Conservation (phyloP, 2,113 vertebrate species). For the Tangachromis dhanisi region DNA sequence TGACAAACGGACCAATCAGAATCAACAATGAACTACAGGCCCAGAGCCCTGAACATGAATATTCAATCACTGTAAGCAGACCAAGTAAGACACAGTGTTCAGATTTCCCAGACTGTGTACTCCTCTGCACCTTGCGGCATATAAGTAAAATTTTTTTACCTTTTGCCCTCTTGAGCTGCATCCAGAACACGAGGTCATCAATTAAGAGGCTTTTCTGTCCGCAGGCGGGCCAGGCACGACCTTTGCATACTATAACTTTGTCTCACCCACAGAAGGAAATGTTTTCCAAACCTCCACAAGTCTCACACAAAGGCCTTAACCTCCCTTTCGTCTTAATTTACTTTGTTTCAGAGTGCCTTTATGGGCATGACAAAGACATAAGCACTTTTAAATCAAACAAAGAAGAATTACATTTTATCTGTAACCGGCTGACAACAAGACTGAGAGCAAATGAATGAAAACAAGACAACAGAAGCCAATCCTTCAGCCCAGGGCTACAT, state of each 20-base stretch:
- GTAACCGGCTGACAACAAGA: background rate
- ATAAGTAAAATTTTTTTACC: background rate
- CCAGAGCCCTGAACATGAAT: conserved; percentile 23
- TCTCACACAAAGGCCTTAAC: background rate
- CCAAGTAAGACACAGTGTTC: background rate
- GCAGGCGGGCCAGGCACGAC: background rate
- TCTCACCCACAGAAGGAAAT: background rate
- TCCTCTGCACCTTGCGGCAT: background rate
- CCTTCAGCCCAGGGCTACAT: background rate
- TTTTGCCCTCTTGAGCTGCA: background rate
- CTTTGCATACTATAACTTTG: background rate
- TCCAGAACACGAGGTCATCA: background rate
- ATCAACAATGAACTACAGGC: background rate
- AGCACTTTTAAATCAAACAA: conserved; percentile 15
- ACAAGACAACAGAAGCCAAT: conserved; percentile 16
- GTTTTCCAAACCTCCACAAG: background rate
- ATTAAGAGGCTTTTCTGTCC: background rate
- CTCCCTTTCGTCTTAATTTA: background rate
- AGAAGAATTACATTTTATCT: conserved; percentile 6
- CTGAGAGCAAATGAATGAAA: conserved; percentile 16
- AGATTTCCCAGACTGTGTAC: background rate
- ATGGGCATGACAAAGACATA: conserved; percentile 7
- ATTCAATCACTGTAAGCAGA: conserved; percentile 25
- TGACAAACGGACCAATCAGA: conserved; percentile 18
- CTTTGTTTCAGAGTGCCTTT: background rate